Base-by-base conservation (phyloP, 1,140 invertebrate genomes). In the Plodia interpunctella region DNA sequence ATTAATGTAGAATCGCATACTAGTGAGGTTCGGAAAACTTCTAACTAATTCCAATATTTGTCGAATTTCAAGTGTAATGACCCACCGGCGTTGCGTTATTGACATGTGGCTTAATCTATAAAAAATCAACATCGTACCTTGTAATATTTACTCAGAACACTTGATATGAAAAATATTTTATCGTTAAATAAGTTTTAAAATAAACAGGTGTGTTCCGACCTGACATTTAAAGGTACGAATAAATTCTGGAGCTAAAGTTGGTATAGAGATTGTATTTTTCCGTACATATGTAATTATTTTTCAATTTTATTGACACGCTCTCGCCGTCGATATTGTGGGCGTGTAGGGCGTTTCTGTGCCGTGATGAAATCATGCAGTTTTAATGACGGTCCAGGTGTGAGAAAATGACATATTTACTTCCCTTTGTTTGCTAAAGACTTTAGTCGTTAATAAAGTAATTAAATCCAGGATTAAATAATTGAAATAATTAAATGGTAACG, bases 91-190 rank as follows among this genome's bases (percentile, higher is more conserved):
- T 44, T 5, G 54, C 57, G 44, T 51, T 77, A 61, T 79, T 80
- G 68, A 71, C 69, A 76, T 73, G 62, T 57, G 52, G 20, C 59
- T 58, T 82, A 83, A 87, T 82, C 83, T 76, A 70, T 76, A 76
- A 79, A 83, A 86, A 87, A 87, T 78, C 74, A 84, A 84, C 74
- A 87, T 64, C 30, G 57, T 56, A 65, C 55, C 32, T 60, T 63
- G 59, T 70, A 44, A 68, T 78, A 74, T 83, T 83, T 80, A 63
- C 74, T 61, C 65, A 64, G 56, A 62, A 62, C 81, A 87, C 83
- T 87, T 84, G 81, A 87, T 84, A 87, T 72, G 63, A 75, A 77
- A 74, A 73, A 73, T 70, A 74, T 68, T 66, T 77, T 77, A 78
- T 75, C 70, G 17, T 61, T 44, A 56, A 68, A 54, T 53, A 65